Conservation (phyloP, 1,140 invertebrate genomes). For the Proctacanthus coquilletti region DNA sequence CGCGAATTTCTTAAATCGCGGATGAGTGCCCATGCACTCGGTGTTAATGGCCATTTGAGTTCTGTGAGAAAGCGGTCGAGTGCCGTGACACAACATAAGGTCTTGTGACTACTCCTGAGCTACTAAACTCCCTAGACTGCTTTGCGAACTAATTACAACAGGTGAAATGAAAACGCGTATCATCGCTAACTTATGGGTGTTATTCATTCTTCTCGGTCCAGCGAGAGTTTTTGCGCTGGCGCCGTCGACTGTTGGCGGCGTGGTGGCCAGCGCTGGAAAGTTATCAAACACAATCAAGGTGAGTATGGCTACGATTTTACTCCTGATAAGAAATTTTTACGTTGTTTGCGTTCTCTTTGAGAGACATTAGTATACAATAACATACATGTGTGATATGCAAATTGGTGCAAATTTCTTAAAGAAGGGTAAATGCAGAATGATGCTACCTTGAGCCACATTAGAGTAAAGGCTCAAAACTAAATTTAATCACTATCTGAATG, state of each 20-base stretch:
- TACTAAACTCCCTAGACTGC: too few relatives aligned
- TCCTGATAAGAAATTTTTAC: not conserved
- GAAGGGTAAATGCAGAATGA: constrained; percentile 18
- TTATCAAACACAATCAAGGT: constrained; percentile 40
- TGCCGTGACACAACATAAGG: too few relatives aligned
- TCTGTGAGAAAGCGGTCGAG: too few relatives aligned
- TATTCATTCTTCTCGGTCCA: too few relatives aligned
- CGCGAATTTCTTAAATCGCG: too few relatives aligned
- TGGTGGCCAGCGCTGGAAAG: constrained; percentile 37
- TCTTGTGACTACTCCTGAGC: too few relatives aligned
- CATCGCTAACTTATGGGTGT: too few relatives aligned
- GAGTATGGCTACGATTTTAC: constrained; percentile 10
- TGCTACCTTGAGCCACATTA: constrained; percentile 13
- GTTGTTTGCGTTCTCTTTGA: constrained; percentile 14
- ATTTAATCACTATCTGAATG: not conserved
- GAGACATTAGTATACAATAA: not conserved
- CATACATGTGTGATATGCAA: constrained; percentile 10
- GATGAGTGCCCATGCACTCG: too few relatives aligned
- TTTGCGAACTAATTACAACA: too few relatives aligned
- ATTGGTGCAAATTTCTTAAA: constrained; percentile 16
- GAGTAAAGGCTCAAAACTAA: constrained; percentile 3
- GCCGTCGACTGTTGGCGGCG: constrained; percentile 39
- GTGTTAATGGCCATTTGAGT: too few relatives aligned
- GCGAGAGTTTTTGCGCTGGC: constrained; percentile 38
- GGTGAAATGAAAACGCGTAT: too few relatives aligned